A percentile compares a stretch with the other conserved stretches of the same genome.
phyloP scores from a whole-genome alignment of 1,140 invertebrate species.

The Heterodera carotae region DNA sequence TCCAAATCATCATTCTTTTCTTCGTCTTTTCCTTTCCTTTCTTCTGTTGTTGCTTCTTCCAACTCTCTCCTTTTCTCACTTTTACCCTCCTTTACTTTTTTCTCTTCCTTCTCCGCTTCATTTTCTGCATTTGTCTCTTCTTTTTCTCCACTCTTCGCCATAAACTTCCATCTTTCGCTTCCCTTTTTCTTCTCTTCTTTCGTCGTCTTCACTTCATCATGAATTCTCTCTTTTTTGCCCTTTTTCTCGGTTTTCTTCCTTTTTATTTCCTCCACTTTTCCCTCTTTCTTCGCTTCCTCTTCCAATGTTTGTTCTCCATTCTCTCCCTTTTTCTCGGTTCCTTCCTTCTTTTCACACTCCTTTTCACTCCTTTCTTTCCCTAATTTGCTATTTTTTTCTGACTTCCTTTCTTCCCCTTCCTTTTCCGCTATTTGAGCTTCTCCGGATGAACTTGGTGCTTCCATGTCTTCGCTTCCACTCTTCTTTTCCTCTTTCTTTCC shows the following conservation, averaged over 20 bases:
- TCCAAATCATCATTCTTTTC: background rate
- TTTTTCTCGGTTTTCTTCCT: too few relatives aligned
- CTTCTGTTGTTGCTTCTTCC: background rate
- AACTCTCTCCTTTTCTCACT: background rate
- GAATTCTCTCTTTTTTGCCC: too few relatives aligned
- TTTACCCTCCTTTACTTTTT: too few relatives aligned
- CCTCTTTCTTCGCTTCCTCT: background rate
- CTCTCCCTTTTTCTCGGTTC: background rate
- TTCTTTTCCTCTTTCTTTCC: constrained; percentile 15
- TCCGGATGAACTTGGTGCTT: constrained; percentile 2
- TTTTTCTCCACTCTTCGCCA: too few relatives aligned
- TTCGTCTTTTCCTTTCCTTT: background rate
- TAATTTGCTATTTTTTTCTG: background rate
- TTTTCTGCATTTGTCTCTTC: too few relatives aligned
- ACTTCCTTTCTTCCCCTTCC: background rate
- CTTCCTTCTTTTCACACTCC: background rate
- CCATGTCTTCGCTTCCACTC: background rate
- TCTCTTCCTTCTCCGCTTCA: background rate
- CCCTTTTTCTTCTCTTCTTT: too few relatives aligned
- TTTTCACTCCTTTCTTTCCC: too few relatives aligned
- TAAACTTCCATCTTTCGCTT: too few relatives aligned
- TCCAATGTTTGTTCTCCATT: too few relatives aligned
- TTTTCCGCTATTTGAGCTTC: background rate
- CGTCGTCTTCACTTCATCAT: background rate
- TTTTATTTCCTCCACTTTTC: too few relatives aligned